phyloP scores from a whole-genome alignment of 2,888 invertebrate genomes.

The Mythimna pallens region DNA sequence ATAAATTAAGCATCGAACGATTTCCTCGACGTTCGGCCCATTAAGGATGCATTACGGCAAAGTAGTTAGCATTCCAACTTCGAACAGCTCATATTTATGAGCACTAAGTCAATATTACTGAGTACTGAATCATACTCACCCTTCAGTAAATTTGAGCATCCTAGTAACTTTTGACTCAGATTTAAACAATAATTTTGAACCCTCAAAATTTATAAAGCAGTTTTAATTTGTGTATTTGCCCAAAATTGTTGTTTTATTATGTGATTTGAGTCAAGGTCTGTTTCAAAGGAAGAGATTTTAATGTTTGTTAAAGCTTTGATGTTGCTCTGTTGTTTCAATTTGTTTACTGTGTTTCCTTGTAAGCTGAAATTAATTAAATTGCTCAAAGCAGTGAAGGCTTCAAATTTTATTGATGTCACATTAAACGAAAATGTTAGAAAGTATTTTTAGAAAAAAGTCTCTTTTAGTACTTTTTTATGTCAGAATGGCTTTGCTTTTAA shows the following conservation, averaged over 20 bases:
- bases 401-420: constrained; percentile 20
- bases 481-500: not conserved
- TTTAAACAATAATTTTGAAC: constrained; percentile 21
- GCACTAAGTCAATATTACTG: constrained; percentile 27
- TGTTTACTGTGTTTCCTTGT: constrained; percentile 33
- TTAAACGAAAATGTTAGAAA: not conserved
- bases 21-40: constrained; percentile 25
- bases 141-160: constrained; percentile 7
- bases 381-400: constrained; percentile 4
- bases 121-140: constrained; percentile 24
- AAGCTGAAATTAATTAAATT: constrained; percentile 41
- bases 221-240: constrained; percentile 30
- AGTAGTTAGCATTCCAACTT: constrained; percentile 38
- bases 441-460: not conserved
- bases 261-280: constrained; percentile 21
- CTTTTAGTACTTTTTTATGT: not conserved
- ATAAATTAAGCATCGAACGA: constrained; percentile 45
- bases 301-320: constrained; percentile 44
- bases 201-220: constrained; percentile 20
- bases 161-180: not conserved
- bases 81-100: constrained; percentile 37
- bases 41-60: constrained; percentile 39
- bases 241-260: constrained; percentile 35
- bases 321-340: constrained; percentile 29
- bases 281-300: constrained; percentile 40